Base-by-base conservation (phyloP, 2,888 invertebrate species). In the Odontocolon sp. region DNA sequence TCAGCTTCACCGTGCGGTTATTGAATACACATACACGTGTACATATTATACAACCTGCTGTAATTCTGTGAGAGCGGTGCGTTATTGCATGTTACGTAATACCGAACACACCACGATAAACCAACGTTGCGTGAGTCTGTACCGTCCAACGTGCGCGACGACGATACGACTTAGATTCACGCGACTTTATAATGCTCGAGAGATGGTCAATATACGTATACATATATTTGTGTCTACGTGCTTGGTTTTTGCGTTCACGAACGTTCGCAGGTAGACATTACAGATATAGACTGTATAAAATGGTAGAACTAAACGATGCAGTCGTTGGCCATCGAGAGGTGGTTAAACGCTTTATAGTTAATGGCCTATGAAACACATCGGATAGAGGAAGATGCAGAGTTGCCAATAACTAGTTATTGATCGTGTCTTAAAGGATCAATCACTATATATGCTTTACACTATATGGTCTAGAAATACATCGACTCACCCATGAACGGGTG, bases 71-170 rank as follows among this genome's bases (percentile, higher is more conserved):
- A 63, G 63, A 57, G 56, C 23, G 52, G 63, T 63, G 63, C 74
- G 68, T 63, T 64, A 75, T 75, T 69, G 69, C 56, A 75, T 54
- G 69, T 75, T 75, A 69, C 69, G 69, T 64, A 68, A 74, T 56
- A 36, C 64, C n/a, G 21, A 38, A 54, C 18, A 31, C 28, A 33
- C 68, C 23, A 56, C 36, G 21, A 57, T 45, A 57, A 52, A 68
- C 18, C 57, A 45, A 31, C 14, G 56, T 74, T 63, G 74, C 63
- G 74, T 69, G 74, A 63, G 61, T 14, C 57, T 33, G 16, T 54
- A 40, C 26, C 61, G 33, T 21, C 23, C 67, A 42, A 16, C 36
- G 14, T 56, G 11, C 28, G 16, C 50, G 21, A 61, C 28, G 36
- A 73, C 59, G 42, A 61, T 54, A 67, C 59, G 52, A 57, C 36